A percentile compares a stretch with the other conserved stretches of the same genome.
These are phyloP conservation scores for Halichoerus grypus DNA, from an alignment of 2,113 vertebrate genomes.

Conservation along the genomic window DNA sequence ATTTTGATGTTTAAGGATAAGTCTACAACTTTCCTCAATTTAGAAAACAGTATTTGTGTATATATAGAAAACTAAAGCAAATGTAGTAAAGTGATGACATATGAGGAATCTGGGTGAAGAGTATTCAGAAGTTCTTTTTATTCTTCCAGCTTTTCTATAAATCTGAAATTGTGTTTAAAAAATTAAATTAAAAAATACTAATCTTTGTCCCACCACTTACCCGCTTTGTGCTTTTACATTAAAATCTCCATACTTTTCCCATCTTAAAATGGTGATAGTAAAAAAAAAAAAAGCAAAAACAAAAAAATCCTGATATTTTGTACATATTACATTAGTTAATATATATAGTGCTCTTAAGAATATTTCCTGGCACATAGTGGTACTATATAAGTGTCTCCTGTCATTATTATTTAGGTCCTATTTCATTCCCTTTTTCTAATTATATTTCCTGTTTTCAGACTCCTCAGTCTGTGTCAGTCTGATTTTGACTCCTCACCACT, in stretches of 20 bases:
- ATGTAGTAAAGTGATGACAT: slow-evolving; percentile 13
- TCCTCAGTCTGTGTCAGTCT: neutral
- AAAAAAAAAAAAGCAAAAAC: neutral
- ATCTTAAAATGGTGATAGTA: neutral
- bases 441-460: neutral
- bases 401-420: neutral
- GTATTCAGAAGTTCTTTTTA: neutral
- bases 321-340: neutral
- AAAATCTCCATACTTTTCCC: neutral
- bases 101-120: neutral
- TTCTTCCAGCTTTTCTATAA: neutral
- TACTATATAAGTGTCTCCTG: neutral
- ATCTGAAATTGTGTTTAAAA: neutral
- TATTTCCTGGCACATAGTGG: neutral
- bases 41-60: neutral
- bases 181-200: slow-evolving; percentile 18
- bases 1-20: neutral
- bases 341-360: neutral
- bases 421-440: neutral
- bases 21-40: neutral
- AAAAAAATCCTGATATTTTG: neutral
- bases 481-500: neutral
- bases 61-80: neutral
- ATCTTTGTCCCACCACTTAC: neutral
- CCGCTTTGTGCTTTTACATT: neutral